phyloP scores from a whole-genome alignment of 2,888 invertebrate species.

The Orthonychiurus folsomi region DNA sequence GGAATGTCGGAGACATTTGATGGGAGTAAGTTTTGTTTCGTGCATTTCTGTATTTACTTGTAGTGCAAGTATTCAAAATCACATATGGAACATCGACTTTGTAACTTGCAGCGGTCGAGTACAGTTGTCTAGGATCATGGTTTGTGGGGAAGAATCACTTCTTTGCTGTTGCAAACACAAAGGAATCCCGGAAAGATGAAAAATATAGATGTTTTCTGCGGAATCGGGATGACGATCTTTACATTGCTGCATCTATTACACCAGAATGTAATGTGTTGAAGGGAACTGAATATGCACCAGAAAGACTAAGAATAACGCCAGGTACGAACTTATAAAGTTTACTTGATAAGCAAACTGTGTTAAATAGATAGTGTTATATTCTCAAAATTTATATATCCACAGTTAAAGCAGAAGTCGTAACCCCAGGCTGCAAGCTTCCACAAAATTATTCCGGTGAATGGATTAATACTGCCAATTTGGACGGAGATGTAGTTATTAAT shows the following conservation, averaged over 20 bases:
- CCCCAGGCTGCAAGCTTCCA: conserved; percentile 82
- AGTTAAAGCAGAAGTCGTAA: conserved; percentile 74
- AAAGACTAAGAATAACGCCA: conserved; percentile 74
- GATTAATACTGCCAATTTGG: conserved; percentile 95
- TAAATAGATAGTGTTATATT: conserved; percentile 6
- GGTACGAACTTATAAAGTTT: conserved; percentile 56
- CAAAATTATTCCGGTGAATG: conserved; percentile 90
- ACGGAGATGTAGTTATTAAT: conserved; percentile 86
- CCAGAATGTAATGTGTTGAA: conserved; percentile 87
- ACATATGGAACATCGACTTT: neutral
- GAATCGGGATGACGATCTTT: conserved; percentile 87
- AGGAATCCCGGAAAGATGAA: conserved; percentile 89
- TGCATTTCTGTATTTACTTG: neutral
- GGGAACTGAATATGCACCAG: conserved; percentile 87
- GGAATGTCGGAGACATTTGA: conserved; percentile 85
- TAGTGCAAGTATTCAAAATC: neutral
- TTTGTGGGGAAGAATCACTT: conserved; percentile 91
- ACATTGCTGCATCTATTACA: conserved; percentile 83
- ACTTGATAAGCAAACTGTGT: neutral
- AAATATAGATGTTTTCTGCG: conserved; percentile 88
- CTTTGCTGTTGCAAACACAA: conserved; percentile 94
- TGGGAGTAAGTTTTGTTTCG: conserved; percentile 51
- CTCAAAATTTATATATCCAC: conserved; percentile 7
- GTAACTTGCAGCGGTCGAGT: conserved; percentile 62
- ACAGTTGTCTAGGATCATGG: conserved; percentile 89